Percentiles rank a stretch among this genome's conserved stretches.
Evolutionary conservation across 2,113 vertebrate genomes (phyloP).

Genomic region (Oryzias javanicus): DNA sequence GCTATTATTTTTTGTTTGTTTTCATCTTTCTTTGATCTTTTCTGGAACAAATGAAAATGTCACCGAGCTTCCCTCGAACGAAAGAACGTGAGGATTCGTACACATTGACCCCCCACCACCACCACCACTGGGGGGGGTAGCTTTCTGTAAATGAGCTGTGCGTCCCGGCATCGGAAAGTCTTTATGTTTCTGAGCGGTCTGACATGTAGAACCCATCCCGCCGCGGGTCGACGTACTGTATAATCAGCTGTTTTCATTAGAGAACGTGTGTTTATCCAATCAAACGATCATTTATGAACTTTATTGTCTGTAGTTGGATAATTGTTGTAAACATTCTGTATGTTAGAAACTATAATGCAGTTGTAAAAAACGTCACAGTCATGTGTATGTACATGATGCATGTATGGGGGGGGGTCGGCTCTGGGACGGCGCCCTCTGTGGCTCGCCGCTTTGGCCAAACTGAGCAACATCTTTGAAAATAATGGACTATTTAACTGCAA

Average conservation of each 20-base stretch:
- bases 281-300: constrained; percentile 71
- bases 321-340: constrained; percentile 67
- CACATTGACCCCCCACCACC: background rate
- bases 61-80: no score
- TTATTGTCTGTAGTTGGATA: constrained; percentile 72
- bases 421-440: constrained; percentile 15
- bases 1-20: background rate
- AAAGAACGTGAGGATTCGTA: no score
- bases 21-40: no score
- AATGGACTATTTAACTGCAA: constrained; percentile 53
- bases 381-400: constrained; percentile 39
- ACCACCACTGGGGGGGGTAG: no score
- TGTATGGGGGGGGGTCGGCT: constrained; percentile 22
- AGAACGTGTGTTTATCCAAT: constrained; percentile 78
- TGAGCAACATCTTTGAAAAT: constrained; percentile 52
- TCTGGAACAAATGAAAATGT: no score
- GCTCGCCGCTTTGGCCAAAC: constrained; percentile 19
- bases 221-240: constrained; percentile 68
- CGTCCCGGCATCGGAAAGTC: constrained; percentile 55
- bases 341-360: constrained; percentile 46
- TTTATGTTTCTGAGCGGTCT: constrained; percentile 46
- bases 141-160: constrained; percentile 49
- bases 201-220: constrained; percentile 59
- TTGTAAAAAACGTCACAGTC: constrained; percentile 34
- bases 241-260: constrained; percentile 75